Percentiles rank a stretch among this genome's conserved stretches.
phyloP scores from a whole-genome alignment of 1,140 invertebrate genomes.

The Agrilus planipennis region DNA sequence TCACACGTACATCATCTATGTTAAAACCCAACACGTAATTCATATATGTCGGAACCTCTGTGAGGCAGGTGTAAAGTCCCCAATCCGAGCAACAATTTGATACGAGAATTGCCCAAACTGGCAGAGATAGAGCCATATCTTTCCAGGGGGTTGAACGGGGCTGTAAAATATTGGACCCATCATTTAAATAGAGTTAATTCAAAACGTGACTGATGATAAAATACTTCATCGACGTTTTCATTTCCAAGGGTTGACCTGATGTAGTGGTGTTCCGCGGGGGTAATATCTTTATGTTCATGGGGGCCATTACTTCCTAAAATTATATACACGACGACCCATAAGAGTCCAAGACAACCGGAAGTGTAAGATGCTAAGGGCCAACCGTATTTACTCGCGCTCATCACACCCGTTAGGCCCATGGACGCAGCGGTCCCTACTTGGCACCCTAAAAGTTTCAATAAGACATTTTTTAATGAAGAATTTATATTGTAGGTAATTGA shows the following conservation, averaged over 20 bases:
- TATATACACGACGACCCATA: slow-evolving; percentile 48
- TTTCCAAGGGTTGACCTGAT: slow-evolving; percentile 40
- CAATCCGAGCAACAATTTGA: slow-evolving; percentile 81
- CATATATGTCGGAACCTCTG: slow-evolving; percentile 85
- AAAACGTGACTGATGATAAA: no score
- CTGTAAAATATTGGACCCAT: no score
- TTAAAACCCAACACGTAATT: slow-evolving; percentile 67
- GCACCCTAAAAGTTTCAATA: slow-evolving; percentile 35
- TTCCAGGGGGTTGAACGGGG: slow-evolving; percentile 57
- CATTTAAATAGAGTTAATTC: no score
- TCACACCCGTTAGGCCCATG: slow-evolving; percentile 50
- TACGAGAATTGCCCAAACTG: slow-evolving; percentile 73
- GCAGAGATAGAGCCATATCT: slow-evolving; percentile 58
- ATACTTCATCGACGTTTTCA: slow-evolving; percentile 47
- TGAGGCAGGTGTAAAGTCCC: slow-evolving; percentile 87
- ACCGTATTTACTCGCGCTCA: slow-evolving; percentile 47
- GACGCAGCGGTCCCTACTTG: slow-evolving; percentile 55
- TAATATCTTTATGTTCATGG: slow-evolving; percentile 41
- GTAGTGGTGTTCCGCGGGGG: slow-evolving; percentile 43
- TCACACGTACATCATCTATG: slow-evolving; percentile 55
- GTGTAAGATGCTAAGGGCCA: slow-evolving; percentile 69
- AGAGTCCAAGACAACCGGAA: slow-evolving; percentile 47
- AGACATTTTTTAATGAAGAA: neutral
- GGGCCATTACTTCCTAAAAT: slow-evolving; percentile 54
- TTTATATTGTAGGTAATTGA: no score